Conservation (phyloP, 1,140 invertebrate species). For the Cataglyphis hispanica region DNA sequence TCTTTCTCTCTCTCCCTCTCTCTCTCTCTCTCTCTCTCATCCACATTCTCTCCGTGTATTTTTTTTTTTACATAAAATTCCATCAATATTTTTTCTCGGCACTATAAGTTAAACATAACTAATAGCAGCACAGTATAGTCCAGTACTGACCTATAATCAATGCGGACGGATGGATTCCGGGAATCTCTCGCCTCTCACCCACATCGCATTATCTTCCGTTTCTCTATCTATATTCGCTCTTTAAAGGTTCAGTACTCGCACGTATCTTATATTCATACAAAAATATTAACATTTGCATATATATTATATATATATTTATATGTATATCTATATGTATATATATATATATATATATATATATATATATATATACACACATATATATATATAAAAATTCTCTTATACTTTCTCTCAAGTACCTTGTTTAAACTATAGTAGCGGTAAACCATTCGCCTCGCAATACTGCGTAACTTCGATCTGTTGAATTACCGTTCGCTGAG, state of each 20-base stretch:
- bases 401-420: slow-evolving; percentile 71
- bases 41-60: slow-evolving; percentile 59
- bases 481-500: slow-evolving; percentile 24
- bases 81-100: slow-evolving; percentile 68
- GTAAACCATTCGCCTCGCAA: slow-evolving; percentile 77
- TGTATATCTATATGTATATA: slow-evolving; percentile 68
- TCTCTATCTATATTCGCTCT: slow-evolving; percentile 72
- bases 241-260: slow-evolving; percentile 83
- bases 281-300: slow-evolving; percentile 82
- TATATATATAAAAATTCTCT: slow-evolving; percentile 47
- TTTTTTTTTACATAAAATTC: slow-evolving; percentile 68
- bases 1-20: slow-evolving; percentile 52
- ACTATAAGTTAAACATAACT: slow-evolving; percentile 82
- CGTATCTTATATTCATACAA: slow-evolving; percentile 80
- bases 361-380: slow-evolving; percentile 46
- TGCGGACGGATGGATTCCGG: slow-evolving; percentile 85
- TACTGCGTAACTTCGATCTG: slow-evolving; percentile 56
- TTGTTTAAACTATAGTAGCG: slow-evolving; percentile 64
- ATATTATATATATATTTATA: slow-evolving; percentile 61
- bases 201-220: slow-evolving; percentile 64
- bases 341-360: slow-evolving; percentile 48
- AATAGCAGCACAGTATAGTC: slow-evolving; percentile 86
- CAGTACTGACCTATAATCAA: slow-evolving; percentile 87
- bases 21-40: slow-evolving; percentile 55
- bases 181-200: slow-evolving; percentile 68